phyloP scores from a whole-genome alignment of 2,888 invertebrate species.

The Dryadula phaetusa region DNA sequence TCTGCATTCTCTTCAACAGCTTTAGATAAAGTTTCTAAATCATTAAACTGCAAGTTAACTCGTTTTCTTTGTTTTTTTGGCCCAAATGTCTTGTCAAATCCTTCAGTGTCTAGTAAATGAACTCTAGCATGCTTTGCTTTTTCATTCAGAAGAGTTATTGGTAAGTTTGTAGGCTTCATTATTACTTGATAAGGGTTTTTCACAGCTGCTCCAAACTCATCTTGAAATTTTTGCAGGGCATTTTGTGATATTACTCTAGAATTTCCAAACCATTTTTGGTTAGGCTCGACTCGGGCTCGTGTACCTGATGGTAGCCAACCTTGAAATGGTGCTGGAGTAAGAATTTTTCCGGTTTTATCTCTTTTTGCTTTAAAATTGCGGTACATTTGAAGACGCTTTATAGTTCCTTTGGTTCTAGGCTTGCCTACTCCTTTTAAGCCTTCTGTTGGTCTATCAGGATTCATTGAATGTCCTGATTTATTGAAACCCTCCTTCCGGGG shows the following conservation, averaged over 20 bases:
- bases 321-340: constrained; percentile 98
- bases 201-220: constrained; percentile 96
- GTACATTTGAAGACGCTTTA: constrained; percentile 99
- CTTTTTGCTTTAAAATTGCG: constrained; percentile 98
- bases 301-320: constrained; percentile 94
- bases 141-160: constrained; percentile 97
- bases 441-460: constrained; percentile 92
- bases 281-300: constrained; percentile 97
- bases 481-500: constrained; percentile 94
- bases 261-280: constrained; percentile 99
- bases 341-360: constrained; percentile 94
- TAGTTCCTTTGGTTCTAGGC: constrained; percentile 95
- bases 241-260: constrained; percentile 97
- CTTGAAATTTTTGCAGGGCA: constrained; percentile 94
- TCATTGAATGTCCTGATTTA: constrained; percentile 96
- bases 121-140: constrained; percentile 95
- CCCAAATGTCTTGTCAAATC: constrained; percentile 97
- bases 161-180: constrained; percentile 97
- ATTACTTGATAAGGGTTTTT: constrained; percentile 99
- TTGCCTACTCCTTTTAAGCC: constrained; percentile 93
- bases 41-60: constrained; percentile 90
- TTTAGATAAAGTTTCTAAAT: constrained; percentile 91
- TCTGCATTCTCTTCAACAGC: constrained; percentile 88
- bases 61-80: constrained; percentile 96
- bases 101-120: constrained; percentile 97